Percentiles rank a stretch among this genome's conserved stretches.
These are phyloP conservation scores for Salvator merianae DNA, from an alignment of 2,113 vertebrate species.

Conservation along the genomic window DNA sequence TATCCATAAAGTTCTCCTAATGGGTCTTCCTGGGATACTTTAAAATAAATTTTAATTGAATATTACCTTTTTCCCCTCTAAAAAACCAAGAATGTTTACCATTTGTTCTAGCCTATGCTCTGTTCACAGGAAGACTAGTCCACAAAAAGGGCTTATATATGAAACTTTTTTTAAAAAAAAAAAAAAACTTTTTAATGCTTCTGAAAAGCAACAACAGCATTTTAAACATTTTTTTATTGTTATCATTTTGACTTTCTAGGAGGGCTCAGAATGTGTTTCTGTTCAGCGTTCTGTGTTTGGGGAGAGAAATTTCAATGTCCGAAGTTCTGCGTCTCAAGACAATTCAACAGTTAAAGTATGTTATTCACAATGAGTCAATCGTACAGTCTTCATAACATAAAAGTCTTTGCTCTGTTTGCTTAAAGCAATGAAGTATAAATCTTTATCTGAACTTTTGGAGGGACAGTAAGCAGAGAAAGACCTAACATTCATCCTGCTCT, in stretches of 20 bases:
- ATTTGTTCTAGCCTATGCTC: conserved; percentile 65
- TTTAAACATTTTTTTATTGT: conserved; percentile 65
- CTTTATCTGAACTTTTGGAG: background rate
- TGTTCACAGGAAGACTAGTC: conserved; percentile 58
- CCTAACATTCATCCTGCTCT: background rate
- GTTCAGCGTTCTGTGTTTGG: conserved; percentile 90
- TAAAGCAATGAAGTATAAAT: background rate
- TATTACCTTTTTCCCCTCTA: background rate
- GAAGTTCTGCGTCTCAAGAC: conserved; percentile 76
- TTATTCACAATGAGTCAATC: conserved; percentile 40
- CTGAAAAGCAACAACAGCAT: conserved; percentile 60
- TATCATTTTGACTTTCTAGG: conserved; percentile 78
- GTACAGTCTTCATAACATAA: conserved; percentile 12
- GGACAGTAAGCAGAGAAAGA: background rate
- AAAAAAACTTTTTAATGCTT: conserved; percentile 44
- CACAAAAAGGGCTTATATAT: conserved; percentile 56
- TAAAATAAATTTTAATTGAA: background rate
- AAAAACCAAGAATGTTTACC: conserved; percentile 51
- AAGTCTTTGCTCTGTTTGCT: conserved; percentile 6
- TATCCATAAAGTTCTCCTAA: conserved; percentile 26
- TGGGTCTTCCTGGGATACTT: background rate
- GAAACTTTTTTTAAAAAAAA: conserved; percentile 71
- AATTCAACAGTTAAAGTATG: conserved; percentile 78
- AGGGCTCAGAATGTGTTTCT: conserved; percentile 77
- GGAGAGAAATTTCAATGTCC: conserved; percentile 91